Percentiles rank a stretch among this genome's conserved stretches.
Evolutionary conservation across 2,797 vertebrate species (phyloP).

Genomic region (Erpetoichthys calabaricus): DNA sequence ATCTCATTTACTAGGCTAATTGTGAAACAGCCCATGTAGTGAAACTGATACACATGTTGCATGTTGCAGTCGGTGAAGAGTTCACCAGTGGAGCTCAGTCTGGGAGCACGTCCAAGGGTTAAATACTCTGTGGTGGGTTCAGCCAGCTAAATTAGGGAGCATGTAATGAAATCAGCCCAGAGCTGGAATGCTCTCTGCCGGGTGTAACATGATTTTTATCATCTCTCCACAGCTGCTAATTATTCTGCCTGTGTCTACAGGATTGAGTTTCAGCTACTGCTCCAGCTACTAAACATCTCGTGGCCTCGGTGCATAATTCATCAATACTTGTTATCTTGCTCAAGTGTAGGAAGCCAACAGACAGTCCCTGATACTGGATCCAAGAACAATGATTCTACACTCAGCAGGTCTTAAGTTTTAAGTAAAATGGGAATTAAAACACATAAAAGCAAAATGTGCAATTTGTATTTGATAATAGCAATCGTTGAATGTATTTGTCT

Average conservation of each 20-base stretch:
- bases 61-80: too few relatives aligned
- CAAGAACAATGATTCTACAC: slow-evolving; percentile 15
- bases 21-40: too few relatives aligned
- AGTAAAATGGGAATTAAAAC: too few relatives aligned
- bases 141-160: slow-evolving; percentile 23
- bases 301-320: slow-evolving; percentile 60
- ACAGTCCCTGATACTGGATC: slow-evolving; percentile 42
- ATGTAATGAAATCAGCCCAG: slow-evolving; percentile 28
- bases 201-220: slow-evolving; percentile 39
- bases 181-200: slow-evolving; percentile 10
- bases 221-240: slow-evolving; percentile 61
- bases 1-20: too few relatives aligned
- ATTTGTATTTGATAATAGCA: too few relatives aligned
- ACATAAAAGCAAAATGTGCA: too few relatives aligned
- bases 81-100: too few relatives aligned
- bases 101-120: slow-evolving; percentile 26
- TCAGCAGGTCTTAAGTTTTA: too few relatives aligned
- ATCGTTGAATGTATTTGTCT: too few relatives aligned
- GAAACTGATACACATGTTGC: too few relatives aligned
- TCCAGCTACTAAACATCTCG: slow-evolving; percentile 60
- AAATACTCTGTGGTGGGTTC: slow-evolving; percentile 38
- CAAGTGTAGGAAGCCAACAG: slow-evolving; percentile 54
- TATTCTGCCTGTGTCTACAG: slow-evolving; percentile 39
- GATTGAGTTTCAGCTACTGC: slow-evolving; percentile 53
- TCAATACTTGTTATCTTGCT: slow-evolving; percentile 53